Evolutionary conservation across 2,888 invertebrate genomes (phyloP), one percentile per base, ranked within the genome.

Genomic region (Cheiracanthium punctorium): DNA sequence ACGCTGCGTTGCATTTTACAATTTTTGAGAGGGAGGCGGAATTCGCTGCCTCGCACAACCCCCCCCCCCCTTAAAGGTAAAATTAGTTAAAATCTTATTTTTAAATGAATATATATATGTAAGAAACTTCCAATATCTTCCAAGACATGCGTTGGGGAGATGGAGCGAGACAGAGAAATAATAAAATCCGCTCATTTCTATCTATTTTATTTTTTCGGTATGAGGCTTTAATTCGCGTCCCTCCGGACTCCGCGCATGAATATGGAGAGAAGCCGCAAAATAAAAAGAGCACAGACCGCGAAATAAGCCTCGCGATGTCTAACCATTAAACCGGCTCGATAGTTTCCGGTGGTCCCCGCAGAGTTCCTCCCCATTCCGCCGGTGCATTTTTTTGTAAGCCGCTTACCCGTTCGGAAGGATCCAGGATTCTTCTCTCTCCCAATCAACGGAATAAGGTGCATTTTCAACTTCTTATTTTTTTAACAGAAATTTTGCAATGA

Each of bases 71-170:
- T 17, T 17, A 17, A 48, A 48, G 43, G 69, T 67, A 77, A 82
- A 82, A 71, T n/a, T 84, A 84, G 84, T 84, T 84, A 84, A 84
- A 84, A 72, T 84, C 84, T 84, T 84, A 84, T 84, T 84, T 84
- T 84, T 77, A 84, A 84, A 84, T 73, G 77, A 79, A 84, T 58
- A 48, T 67, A 79, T 74, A 74, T 76, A 76, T 52, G 71, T 71
- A 64, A 7, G 24, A 71, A 82, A 76, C 76, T 76, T 82, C 76
- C 76, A 28, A 67, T 37, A 72, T 32, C 20, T 43, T n/a, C 69
- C 17, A 17, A 71, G 71, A 71, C 70, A 71, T 70, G 71, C 70
- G 17, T 20, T n/a, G 37, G 29, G 29, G 52, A 71, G 48, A 33
- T 28, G 37, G 24, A 29, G 33, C 28, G 33, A 79, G 48, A 33